A percentile compares a stretch with the other conserved stretches of the same genome.
Evolutionary conservation across 2,888 invertebrate species (phyloP).

Genomic region (Romanomermis culicivorax): DNA sequence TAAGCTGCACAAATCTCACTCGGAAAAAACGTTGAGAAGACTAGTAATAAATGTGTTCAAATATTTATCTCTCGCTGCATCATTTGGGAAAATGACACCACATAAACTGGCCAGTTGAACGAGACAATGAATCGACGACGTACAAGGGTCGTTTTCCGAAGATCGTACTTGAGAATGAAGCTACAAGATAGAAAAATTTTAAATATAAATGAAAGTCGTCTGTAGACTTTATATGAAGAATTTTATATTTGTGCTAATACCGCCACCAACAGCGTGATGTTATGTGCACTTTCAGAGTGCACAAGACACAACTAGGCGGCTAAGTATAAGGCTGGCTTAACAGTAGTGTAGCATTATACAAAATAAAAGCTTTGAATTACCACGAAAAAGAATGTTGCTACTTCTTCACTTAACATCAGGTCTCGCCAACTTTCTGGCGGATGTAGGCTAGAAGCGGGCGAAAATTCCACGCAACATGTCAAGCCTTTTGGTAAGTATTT

Average conservation of each 20-base stretch:
- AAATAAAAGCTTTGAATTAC: too few species aligned
- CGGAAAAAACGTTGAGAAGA: too few species aligned
- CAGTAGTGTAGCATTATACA: too few species aligned
- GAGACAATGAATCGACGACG: slow-evolving; percentile 56
- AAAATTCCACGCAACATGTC: slow-evolving; percentile 21
- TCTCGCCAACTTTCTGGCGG: slow-evolving; percentile 50
- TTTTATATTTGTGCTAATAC: slow-evolving; percentile 2
- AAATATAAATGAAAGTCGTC: too few species aligned
- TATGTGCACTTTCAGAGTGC: slow-evolving; percentile 4
- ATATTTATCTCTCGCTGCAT: slow-evolving; percentile 28
- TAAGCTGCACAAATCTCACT: too few species aligned
- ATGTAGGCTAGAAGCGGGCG: slow-evolving; percentile 35
- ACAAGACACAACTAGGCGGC: not conserved
- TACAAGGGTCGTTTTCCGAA: slow-evolving; percentile 48
- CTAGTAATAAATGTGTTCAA: too few species aligned
- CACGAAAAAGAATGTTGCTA: slow-evolving; percentile 57
- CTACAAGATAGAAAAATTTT: slow-evolving; percentile 30
- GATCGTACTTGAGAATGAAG: slow-evolving; percentile 36
- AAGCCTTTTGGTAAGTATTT: slow-evolving; percentile 15
- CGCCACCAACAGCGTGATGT: too few species aligned
- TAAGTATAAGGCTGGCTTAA: too few species aligned
- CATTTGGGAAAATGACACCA: slow-evolving; percentile 38
- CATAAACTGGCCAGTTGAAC: slow-evolving; percentile 53
- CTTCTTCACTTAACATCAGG: slow-evolving; percentile 48
- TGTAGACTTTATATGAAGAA: too few species aligned